Base-by-base conservation (phyloP, 2,113 vertebrate genomes). In the Callorhinus ursinus region DNA sequence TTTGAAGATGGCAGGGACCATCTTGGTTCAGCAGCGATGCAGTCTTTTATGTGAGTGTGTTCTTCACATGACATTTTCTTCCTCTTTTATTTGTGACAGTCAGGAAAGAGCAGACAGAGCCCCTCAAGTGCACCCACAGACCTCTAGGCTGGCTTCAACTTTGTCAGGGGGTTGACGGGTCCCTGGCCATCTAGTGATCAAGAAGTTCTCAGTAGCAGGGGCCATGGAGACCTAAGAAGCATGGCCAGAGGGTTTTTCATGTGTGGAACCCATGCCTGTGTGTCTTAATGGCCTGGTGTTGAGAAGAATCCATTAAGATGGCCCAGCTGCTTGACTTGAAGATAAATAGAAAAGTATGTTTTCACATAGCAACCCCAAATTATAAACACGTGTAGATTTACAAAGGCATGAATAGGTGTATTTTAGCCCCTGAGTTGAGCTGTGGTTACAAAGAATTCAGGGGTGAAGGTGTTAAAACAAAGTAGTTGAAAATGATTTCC, bases 381-480 rank as follows among this genome's bases (percentile, higher is more conserved):
- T 90, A 94, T 67, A 97, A 98, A 95, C 97, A 97, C 11, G 4
- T 96, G 96, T 63, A 72, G 95, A 88, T 53, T 92, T 82, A 88
- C 92, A 90, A 88, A 96, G 90, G 86, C 88, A 88, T 69, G 95
- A 93, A 90, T 97, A 98, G 97, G 96, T 97, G n/a, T 86, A 88
- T 97, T 97, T 96, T 88, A 97, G 94, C 94, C 88, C 90, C 93
- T 92, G 71, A 65, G 65, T 91, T 67, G 42, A 88, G 77, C 96
- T 93, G 89, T 96, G 96, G 94, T 97, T 96, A 83, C 88, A 82
- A 77, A 96, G 97, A 95, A 98, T 97, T 97, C 90, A 92, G 96
- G 95, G 97, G 77, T 86, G 90, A 98, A 97, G 97, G 94, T 97
- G 97, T 98, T 98, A 98, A 98, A 98, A 95, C 94, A 96, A 97